A percentile compares a stretch with the other conserved stretches of the same genome.
phyloP scores from a whole-genome alignment of 2,888 invertebrate species.

The Conomelus anceps region DNA sequence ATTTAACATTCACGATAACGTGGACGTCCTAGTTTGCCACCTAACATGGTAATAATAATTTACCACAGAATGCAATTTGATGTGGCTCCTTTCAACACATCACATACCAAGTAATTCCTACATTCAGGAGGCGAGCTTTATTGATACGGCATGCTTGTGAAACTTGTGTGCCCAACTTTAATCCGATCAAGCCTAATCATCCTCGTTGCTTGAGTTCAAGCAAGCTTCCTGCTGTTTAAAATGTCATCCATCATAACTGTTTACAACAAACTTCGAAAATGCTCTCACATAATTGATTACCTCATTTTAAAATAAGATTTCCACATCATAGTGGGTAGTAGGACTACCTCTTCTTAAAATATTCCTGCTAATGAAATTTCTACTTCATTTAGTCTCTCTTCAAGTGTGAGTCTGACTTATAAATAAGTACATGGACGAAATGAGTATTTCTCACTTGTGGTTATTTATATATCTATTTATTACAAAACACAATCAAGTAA shows the following conservation, averaged over 20 bases:
- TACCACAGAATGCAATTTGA: background rate
- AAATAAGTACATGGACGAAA: too few species aligned
- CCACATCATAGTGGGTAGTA: too few species aligned
- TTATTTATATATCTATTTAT: too few species aligned
- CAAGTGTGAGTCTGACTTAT: too few species aligned
- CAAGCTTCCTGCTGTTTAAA: background rate
- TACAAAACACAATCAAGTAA: too few species aligned
- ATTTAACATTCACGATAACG: background rate
- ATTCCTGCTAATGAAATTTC: too few species aligned
- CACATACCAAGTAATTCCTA: background rate
- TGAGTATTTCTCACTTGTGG: too few species aligned
- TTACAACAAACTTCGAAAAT: background rate
- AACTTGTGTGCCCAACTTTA: background rate
- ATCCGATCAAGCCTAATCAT: background rate
- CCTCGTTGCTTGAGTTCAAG: background rate
- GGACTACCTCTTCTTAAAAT: background rate
- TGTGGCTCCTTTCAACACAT: background rate
- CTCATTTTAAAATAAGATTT: background rate
- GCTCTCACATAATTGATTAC: background rate
- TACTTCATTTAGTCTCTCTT: background rate
- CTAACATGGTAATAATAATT: background rate
- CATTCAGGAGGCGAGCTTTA: background rate
- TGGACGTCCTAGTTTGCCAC: background rate
- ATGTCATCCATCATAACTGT: background rate
- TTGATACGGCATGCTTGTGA: background rate